Evolutionary conservation across 2,113 vertebrate genomes (phyloP).

Genomic region (Barbus barbus): DNA sequence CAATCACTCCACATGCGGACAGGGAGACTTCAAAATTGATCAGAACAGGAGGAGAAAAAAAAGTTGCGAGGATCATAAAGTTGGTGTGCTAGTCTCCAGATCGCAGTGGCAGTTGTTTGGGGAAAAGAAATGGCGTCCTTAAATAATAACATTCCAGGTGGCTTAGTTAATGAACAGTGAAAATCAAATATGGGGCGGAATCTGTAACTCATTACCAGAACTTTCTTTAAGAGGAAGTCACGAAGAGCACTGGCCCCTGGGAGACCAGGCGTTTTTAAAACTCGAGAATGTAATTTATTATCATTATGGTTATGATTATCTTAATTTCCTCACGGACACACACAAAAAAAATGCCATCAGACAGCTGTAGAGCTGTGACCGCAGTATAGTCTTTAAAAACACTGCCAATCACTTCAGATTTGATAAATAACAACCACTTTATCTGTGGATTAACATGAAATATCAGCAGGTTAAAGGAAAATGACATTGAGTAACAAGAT

Average conservation of each 20-base stretch:
- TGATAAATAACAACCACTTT: slow-evolving; percentile 37
- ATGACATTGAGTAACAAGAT: slow-evolving; percentile 51
- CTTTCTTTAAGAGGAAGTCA: slow-evolving; percentile 78
- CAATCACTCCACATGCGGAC: slow-evolving; percentile 1
- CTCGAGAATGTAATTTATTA: slow-evolving; percentile 50
- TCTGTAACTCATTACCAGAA: slow-evolving; percentile 79
- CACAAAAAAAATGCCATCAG: neutral
- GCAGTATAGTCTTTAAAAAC: slow-evolving; percentile 29
- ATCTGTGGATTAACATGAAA: slow-evolving; percentile 44
- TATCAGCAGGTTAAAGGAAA: slow-evolving; percentile 46
- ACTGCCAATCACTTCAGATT: slow-evolving; percentile 26
- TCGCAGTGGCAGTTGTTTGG: slow-evolving; percentile 79
- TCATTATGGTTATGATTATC: slow-evolving; percentile 53
- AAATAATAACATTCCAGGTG: slow-evolving; percentile 85
- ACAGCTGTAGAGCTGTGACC: slow-evolving; percentile 47
- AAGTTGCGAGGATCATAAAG: slow-evolving; percentile 78
- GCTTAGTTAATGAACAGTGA: slow-evolving; percentile 84
- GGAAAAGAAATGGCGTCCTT: slow-evolving; percentile 75
- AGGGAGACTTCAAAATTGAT: neutral
- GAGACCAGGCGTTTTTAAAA: slow-evolving; percentile 58
- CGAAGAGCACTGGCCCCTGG: slow-evolving; percentile 68
- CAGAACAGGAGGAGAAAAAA: slow-evolving; percentile 50
- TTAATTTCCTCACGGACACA: slow-evolving; percentile 52
- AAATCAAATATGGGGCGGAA: slow-evolving; percentile 82
- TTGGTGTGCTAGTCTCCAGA: slow-evolving; percentile 73